Evolutionary conservation across 2,797 vertebrate genomes (phyloP).

Genomic region (Liparis tanakae): DNA sequence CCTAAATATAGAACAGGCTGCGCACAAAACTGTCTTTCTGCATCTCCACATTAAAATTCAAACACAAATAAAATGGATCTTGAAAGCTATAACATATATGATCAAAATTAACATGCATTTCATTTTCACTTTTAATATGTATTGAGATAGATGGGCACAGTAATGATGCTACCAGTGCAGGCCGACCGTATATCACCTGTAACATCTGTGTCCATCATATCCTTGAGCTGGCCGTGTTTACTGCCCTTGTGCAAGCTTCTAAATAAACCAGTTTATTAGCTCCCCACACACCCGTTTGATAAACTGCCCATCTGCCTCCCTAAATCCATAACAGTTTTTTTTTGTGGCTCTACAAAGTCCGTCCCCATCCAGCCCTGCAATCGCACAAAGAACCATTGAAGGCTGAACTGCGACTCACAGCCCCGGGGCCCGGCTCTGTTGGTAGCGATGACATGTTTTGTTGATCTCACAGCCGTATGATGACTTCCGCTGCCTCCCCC

Average conservation of each 20-base stretch:
- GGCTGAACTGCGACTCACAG: constrained; percentile 51
- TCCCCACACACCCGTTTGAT: constrained; percentile 59
- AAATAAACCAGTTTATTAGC: constrained; percentile 70
- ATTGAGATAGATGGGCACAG: neutral
- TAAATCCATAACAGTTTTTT: constrained; percentile 64
- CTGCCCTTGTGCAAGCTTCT: constrained; percentile 48
- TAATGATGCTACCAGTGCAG: neutral
- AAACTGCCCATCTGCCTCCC: constrained; percentile 64
- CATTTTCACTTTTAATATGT: constrained; percentile 13
- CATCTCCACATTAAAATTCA: neutral
- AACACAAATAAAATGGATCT: neutral
- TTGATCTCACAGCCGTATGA: constrained; percentile 62
- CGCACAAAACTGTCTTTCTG: neutral
- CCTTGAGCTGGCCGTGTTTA: constrained; percentile 53
- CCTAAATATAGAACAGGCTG: constrained; percentile 12
- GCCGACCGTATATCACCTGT: neutral
- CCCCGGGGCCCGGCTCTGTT: constrained; percentile 58
- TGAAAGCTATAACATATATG: constrained; percentile 4
- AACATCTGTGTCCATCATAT: constrained; percentile 51
- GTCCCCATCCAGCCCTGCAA: constrained; percentile 37
- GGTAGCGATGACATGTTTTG: constrained; percentile 59
- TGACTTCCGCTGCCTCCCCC: constrained; percentile 20
- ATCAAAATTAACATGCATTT: constrained; percentile 10
- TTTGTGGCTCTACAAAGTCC: constrained; percentile 54
- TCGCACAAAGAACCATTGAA: constrained; percentile 76